phyloP scores from a whole-genome alignment of 2,888 invertebrate genomes.

The Ramazzottius varieornatus region DNA sequence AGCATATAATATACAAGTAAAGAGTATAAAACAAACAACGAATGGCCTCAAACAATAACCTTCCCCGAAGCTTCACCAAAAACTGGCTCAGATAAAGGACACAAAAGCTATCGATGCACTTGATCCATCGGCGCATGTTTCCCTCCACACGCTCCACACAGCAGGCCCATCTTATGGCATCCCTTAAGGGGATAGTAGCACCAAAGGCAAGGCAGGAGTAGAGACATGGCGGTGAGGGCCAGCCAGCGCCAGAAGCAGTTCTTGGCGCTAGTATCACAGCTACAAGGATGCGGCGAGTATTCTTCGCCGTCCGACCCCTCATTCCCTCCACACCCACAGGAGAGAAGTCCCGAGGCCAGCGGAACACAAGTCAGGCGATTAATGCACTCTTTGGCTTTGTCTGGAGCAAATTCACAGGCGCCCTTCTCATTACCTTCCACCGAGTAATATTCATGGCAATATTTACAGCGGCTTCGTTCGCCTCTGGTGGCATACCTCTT shows the following conservation, averaged over 20 bases:
- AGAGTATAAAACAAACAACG: too few species aligned
- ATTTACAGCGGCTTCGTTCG: constrained; percentile 23
- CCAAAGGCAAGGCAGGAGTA: constrained; percentile 75
- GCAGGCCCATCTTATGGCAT: constrained; percentile 51
- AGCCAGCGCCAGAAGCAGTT: constrained; percentile 32
- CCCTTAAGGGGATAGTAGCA: constrained; percentile 64
- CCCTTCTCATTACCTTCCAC: constrained; percentile 63
- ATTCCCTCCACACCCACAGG: constrained; percentile 32
- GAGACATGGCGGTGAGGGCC: constrained; percentile 51
- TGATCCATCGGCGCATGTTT: constrained; percentile 30
- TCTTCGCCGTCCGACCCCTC: neutral
- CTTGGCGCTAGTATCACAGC: neutral
- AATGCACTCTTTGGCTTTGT: constrained; percentile 48
- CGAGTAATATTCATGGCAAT: constrained; percentile 34
- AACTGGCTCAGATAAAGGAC: too few species aligned
- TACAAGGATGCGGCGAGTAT: neutral
- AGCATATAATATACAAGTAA: too few species aligned
- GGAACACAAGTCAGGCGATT: constrained; percentile 55
- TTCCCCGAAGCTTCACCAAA: too few species aligned
- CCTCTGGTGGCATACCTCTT: too few species aligned
- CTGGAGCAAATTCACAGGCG: constrained; percentile 44
- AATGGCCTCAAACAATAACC: too few species aligned
- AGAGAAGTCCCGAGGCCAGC: constrained; percentile 64
- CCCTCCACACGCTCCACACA: constrained; percentile 56
- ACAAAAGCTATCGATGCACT: too few species aligned